Base-by-base conservation (phyloP, 1,140 invertebrate species). In the Sesamia nonagrioides region DNA sequence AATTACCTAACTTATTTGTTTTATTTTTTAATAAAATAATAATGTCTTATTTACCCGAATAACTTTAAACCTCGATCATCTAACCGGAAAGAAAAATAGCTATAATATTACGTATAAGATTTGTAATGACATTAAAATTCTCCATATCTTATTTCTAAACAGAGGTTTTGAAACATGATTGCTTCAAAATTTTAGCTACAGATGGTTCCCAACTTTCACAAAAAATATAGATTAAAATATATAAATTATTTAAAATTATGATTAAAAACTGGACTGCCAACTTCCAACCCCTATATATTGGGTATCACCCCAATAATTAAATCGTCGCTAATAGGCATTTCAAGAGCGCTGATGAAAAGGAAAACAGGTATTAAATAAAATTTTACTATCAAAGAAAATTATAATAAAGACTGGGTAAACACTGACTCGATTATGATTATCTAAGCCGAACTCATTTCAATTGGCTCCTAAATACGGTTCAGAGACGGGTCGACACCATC, bases 401-500 rank as follows among this genome's bases (percentile, higher is more conserved):
- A 42, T 56, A 73, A 58, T 58, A 33, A 45, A 1, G 27, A 35
- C 35, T 72, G 40, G 5, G 45, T 50, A 79, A 72, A 78, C 45
- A 66, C 7, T 15, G 8, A 73, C 18, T 17, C 52, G 54, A 76
- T 71, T 71, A 80, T 48, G 52, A 76, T 61, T 68, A 75, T 69
- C 45, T 68, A 15, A 74, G 54, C 33, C n/a, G 8, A 52, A 33
- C 42, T 18, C 17, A 74, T 78, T 69, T 74, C 50, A 71, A 74
- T 74, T 21, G 60, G 35, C 76, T 45, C 71, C 71, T 69, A 76
- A 81, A 76, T 66, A 63, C 50, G 58, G 21, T 76, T 48, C n/a
- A 68, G 61, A 58, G 71, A 35, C 37, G 63, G 56, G 73, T 68
- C 66, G 17, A 77, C 63, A 77, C 73, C 73, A 74, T 73, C 74